Base-by-base conservation (phyloP, 2,797 vertebrate genomes). In the Pseudocheirus occidentalis region DNA sequence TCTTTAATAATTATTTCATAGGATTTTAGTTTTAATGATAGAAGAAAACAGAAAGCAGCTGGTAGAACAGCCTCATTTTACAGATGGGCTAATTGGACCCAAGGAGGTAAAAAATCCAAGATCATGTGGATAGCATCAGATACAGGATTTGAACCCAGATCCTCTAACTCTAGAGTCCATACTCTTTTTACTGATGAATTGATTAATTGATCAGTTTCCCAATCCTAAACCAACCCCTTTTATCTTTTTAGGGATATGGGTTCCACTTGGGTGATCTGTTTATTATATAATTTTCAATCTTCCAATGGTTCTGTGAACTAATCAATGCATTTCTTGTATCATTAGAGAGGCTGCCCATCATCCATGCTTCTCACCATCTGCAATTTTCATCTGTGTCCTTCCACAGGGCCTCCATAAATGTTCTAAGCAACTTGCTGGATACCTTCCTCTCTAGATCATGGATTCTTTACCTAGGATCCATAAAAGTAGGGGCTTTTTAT, bases 151-250 rank as follows among this genome's bases (percentile, higher is more conserved):
- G 40, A 81, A 87, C 73, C 24, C 73, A 87, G 3, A 87, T 46
- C 9, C 24, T 11, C 21, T 87, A 87, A 27, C 9, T 87, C 21
- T 50, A 87, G 73, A 46, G 40, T 87, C 73, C 10, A 13, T 87
- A 87, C 40, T 50, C 73, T 87, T 50, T 87, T 87, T 87, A 87
- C 24, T 27, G 40, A 46, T 87, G 9, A 50, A 87, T 87, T 87
- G 50, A 81, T 46, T 50, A 27, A 87, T 87, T 87, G n/a, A 34
- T 73, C 14, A 40, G n/a, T n/a, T 46, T 81, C 66, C n/a, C 28
- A 93, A 96, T 97, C 92, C 54, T 92, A 94, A 94, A 57, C 92
- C 91, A 93, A 94, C 28, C 7, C 54, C 50, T 96, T 96, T 56
- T 93, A 24, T 92, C n/a, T 40, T 81, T 95, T 56, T 16, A 94